These are phyloP conservation scores for Chiloscyllium punctatum DNA, from an alignment of 2,797 vertebrate species.

Conservation along the genomic window DNA sequence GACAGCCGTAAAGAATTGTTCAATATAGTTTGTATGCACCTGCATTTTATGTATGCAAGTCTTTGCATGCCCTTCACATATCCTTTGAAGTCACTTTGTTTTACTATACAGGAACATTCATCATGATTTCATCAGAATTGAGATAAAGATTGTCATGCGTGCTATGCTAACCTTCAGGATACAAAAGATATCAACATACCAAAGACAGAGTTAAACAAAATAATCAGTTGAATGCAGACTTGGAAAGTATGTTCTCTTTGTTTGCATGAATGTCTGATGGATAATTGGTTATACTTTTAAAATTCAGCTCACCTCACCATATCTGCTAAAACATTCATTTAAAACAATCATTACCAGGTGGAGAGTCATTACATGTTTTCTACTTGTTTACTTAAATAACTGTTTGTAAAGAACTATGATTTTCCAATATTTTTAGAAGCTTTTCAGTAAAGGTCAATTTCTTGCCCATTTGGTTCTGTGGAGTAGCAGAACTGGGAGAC, in stretches of 20 bases:
- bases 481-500: background rate
- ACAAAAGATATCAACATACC: slow-evolving; percentile 9
- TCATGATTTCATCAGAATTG: background rate
- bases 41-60: background rate
- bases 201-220: background rate
- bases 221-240: background rate
- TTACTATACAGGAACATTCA: background rate
- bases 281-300: background rate
- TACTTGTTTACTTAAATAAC: background rate
- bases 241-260: background rate
- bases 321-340: background rate
- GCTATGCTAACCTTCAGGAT: background rate
- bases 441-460: background rate
- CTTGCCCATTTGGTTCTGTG: background rate
- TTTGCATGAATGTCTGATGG: background rate
- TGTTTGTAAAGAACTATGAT: background rate
- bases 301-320: background rate
- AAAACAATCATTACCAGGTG: background rate
- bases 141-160: background rate
- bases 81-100: background rate
- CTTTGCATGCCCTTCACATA: background rate
- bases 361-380: background rate
- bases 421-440: background rate
- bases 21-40: background rate
- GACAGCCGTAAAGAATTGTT: background rate